These are phyloP conservation scores for Holotrichia oblita DNA, from an alignment of 1,140 invertebrate genomes.

Conservation along the genomic window DNA sequence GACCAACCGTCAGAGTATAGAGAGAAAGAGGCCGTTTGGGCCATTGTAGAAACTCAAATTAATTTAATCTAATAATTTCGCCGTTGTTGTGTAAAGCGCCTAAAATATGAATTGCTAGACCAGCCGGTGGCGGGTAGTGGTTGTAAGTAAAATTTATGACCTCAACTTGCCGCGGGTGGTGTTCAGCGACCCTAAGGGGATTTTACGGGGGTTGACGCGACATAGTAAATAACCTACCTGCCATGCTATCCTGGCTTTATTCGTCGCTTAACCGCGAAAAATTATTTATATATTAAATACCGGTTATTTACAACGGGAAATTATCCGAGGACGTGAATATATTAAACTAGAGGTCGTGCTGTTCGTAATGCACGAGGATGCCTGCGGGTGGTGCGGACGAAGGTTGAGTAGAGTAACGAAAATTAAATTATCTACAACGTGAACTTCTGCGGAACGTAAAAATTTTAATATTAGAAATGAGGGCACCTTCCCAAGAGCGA, in stretches of 20 bases:
- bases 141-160: conserved; percentile 48
- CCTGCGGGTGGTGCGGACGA: not conserved
- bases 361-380: not conserved
- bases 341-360: not conserved
- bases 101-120: conserved; percentile 50
- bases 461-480: conserved; percentile 22
- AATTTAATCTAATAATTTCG: conserved; percentile 50
- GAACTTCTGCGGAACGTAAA: not conserved
- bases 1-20: not conserved
- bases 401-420: not conserved
- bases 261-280: conserved; percentile 15
- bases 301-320: conserved; percentile 5
- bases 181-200: not conserved
- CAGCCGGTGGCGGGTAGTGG: conserved; percentile 44
- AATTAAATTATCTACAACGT: not conserved
- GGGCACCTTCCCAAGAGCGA: not conserved
- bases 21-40: conserved; percentile 10
- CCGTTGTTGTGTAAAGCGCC: conserved; percentile 45
- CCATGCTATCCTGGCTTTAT: not conserved
- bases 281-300: conserved; percentile 10
- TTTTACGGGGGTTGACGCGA: conserved; percentile 10
- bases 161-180: conserved; percentile 26
- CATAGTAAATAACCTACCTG: not conserved
- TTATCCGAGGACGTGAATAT: conserved; percentile 7
- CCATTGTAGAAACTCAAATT: conserved; percentile 43